phyloP scores from a whole-genome alignment of 2,888 invertebrate genomes.

The Drosophila borealis region DNA sequence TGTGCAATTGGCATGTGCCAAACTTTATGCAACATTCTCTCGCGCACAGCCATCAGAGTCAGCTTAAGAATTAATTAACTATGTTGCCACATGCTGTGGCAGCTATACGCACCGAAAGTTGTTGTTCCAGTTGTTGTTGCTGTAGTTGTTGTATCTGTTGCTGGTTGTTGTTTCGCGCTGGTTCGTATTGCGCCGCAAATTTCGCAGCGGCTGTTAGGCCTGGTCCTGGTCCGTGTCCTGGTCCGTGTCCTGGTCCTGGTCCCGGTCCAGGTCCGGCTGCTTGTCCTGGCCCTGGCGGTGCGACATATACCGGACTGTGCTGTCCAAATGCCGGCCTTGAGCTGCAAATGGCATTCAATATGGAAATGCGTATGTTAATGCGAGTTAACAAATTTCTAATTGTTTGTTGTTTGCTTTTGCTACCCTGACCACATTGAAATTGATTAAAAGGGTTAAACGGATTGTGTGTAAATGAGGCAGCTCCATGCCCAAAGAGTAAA shows the following conservation, averaged over 20 bases:
- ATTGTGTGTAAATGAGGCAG: too few relatives aligned
- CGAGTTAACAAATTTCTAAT: conserved; percentile 10
- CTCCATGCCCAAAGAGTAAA: too few relatives aligned
- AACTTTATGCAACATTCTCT: background rate
- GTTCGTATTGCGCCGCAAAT: conserved; percentile 84
- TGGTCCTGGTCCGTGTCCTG: conserved; percentile 31
- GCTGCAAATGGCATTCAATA: conserved; percentile 45
- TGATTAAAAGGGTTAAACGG: too few relatives aligned
- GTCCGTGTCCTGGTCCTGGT: conserved; percentile 30
- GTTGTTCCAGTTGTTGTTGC: conserved; percentile 28
- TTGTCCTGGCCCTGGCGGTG: conserved; percentile 15
- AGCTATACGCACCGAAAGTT: conserved; percentile 65
- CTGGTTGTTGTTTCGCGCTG: conserved; percentile 71
- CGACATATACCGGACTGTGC: conserved; percentile 78
- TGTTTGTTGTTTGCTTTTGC: conserved; percentile 14
- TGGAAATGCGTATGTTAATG: conserved; percentile 24
- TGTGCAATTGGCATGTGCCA: conserved; percentile 2
- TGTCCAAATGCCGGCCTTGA: conserved; percentile 60
- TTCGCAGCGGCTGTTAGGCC: conserved; percentile 68
- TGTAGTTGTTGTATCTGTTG: conserved; percentile 46
- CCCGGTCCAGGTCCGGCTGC: conserved; percentile 23
- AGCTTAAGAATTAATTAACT: conserved; percentile 9
- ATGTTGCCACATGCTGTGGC: conserved; percentile 21
- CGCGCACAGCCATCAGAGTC: background rate
- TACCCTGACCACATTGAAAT: conserved; percentile 13